Conservation (phyloP, 1,140 invertebrate genomes). For the Stegodyphus mimosarum region DNA sequence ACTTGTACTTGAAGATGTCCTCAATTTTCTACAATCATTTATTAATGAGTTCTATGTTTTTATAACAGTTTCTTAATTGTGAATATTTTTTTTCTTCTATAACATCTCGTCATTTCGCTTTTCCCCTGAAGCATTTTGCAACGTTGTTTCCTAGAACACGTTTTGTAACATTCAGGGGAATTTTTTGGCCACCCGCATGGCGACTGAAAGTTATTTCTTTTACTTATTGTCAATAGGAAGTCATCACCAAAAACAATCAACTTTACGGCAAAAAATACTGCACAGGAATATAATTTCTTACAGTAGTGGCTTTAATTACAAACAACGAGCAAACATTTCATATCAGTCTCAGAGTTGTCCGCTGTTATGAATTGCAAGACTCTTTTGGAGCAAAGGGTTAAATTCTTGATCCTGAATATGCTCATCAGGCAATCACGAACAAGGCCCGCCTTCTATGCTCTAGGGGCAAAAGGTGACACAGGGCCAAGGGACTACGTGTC, state of each 20-base stretch:
- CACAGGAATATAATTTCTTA: conserved; percentile 15
- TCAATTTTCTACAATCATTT: no score
- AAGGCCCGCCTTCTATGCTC: conserved; percentile 16
- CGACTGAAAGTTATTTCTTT: conserved; percentile 4
- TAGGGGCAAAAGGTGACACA: conserved; percentile 25
- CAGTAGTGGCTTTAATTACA: conserved; percentile 48
- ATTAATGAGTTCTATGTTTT: no score
- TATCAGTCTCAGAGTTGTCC: conserved; percentile 10
- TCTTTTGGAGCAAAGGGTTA: conserved; percentile 48
- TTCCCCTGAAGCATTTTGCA: no score
- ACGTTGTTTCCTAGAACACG: no score
- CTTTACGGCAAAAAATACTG: conserved; percentile 1
- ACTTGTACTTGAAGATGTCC: no score
- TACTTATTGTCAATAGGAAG: conserved; percentile 26
- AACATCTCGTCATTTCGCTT: no score
- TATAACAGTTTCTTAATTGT: no score
- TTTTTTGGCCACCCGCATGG: conserved; percentile 35
- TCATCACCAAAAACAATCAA: conserved; percentile 37
- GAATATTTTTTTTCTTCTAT: no score
- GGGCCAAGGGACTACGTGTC: neutral
- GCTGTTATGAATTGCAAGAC: conserved; percentile 15
- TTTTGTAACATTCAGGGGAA: no score
- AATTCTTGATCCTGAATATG: conserved; percentile 39
- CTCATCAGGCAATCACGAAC: conserved; percentile 35
- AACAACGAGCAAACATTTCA: conserved; percentile 29